Conservation (phyloP, 2,888 invertebrate genomes). For the Laspeyria flexula region DNA sequence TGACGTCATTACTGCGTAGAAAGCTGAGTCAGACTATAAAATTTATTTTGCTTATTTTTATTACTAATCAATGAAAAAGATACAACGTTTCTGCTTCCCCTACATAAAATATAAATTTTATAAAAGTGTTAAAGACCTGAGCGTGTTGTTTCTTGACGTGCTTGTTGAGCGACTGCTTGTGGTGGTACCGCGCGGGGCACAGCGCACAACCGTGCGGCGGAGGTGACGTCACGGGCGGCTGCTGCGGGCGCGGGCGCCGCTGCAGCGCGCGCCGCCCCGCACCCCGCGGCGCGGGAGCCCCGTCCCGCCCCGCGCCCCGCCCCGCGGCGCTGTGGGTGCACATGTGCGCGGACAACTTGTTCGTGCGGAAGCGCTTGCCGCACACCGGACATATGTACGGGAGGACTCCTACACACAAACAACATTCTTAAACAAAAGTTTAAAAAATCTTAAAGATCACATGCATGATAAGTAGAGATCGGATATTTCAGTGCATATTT, state of each 20-base stretch:
- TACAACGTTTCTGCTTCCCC: too few relatives aligned
- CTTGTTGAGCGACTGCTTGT: slow-evolving; percentile 69
- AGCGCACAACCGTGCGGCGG: slow-evolving; percentile 42
- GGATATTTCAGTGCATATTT: too few relatives aligned
- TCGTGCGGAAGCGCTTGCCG: slow-evolving; percentile 69
- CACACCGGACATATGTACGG: slow-evolving; percentile 73
- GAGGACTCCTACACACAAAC: slow-evolving; percentile 54
- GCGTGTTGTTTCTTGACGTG: slow-evolving; percentile 60
- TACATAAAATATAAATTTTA: too few relatives aligned
- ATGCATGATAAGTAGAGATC: too few relatives aligned
- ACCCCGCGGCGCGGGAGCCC: slow-evolving; percentile 38
- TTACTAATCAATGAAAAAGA: too few relatives aligned
- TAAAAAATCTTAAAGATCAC: too few relatives aligned
- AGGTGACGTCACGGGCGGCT: slow-evolving; percentile 10
- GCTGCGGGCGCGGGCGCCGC: slow-evolving; percentile 29
- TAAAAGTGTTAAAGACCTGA: too few relatives aligned
- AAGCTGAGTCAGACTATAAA: too few relatives aligned
- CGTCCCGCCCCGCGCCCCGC: slow-evolving; percentile 35
- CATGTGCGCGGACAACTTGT: slow-evolving; percentile 70
- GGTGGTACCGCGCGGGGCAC: slow-evolving; percentile 58
- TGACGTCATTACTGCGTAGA: too few relatives aligned
- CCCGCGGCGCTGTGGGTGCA: slow-evolving; percentile 45
- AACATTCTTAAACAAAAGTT: background rate
- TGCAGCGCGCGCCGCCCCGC: slow-evolving; percentile 40
- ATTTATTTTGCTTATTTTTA: too few relatives aligned